Evolutionary conservation across 2,113 vertebrate genomes (phyloP).

Genomic region (Dromiciops gliroides): DNA sequence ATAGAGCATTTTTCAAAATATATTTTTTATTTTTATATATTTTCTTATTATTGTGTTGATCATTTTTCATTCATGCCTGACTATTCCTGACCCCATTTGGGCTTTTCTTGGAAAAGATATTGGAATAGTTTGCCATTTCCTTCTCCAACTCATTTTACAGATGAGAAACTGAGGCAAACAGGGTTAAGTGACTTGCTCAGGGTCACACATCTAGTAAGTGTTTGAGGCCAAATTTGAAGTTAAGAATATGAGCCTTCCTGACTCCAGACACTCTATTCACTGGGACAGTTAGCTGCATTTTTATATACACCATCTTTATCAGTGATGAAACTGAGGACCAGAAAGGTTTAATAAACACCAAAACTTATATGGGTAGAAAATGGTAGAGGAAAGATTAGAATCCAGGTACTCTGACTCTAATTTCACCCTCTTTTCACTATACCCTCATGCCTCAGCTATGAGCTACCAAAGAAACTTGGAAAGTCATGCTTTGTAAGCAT

Average conservation of each 20-base stretch:
- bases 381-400: not conserved
- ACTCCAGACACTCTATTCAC: no score
- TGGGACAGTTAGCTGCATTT: no score
- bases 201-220: not conserved
- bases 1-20: slow-evolving; percentile 3
- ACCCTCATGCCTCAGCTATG: not conserved
- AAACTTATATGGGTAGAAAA: not conserved
- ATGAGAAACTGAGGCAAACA: not conserved
- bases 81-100: not conserved
- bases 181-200: not conserved
- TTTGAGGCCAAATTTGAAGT: not conserved
- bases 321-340: no score
- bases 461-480: not conserved
- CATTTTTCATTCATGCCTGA: no score
- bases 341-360: not conserved
- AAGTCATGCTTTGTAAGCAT: not conserved
- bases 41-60: not conserved
- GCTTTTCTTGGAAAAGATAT: not conserved
- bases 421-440: not conserved
- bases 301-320: no score
- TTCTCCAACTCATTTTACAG: not conserved
- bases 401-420: not conserved
- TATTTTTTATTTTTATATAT: slow-evolving; percentile 1
- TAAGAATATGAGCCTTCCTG: no score
- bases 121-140: not conserved